A percentile compares a stretch with the other conserved stretches of the same genome.
phyloP scores from a whole-genome alignment of 1,140 invertebrate genomes.

The Nasonia giraulti region DNA sequence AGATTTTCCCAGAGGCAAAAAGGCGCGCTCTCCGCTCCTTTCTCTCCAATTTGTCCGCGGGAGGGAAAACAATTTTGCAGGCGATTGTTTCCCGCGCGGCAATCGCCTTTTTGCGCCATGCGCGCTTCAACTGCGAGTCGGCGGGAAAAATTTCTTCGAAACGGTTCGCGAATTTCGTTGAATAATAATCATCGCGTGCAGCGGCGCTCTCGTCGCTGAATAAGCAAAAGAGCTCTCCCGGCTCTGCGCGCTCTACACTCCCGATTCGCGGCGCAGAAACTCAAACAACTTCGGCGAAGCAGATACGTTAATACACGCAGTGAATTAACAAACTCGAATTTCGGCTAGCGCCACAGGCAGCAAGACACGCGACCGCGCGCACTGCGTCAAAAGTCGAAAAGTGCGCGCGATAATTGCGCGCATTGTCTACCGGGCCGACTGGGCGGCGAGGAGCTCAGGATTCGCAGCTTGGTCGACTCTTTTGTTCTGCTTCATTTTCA shows the following conservation, averaged over 20 bases:
- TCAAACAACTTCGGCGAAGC: background rate
- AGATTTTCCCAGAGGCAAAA: constrained; percentile 16
- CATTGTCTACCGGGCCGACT: no score
- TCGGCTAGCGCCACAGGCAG: background rate
- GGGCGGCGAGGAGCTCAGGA: no score
- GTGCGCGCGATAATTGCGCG: no score
- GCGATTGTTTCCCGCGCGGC: background rate
- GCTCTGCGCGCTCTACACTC: background rate
- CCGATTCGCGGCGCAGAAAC: background rate
- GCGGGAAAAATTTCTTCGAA: background rate
- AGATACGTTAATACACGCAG: background rate
- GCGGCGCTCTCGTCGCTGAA: background rate
- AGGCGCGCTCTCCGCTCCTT: background rate
- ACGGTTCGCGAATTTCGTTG: background rate
- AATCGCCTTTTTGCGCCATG: background rate
- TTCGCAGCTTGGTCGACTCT: background rate
- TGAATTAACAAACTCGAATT: constrained; percentile 1
- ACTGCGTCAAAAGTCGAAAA: no score
- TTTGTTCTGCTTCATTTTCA: background rate
- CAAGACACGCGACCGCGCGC: no score
- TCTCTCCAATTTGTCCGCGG: background rate
- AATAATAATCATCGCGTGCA: background rate
- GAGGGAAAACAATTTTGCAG: background rate
- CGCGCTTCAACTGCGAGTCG: no score
- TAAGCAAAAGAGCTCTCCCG: background rate